Base-by-base conservation (phyloP, 2,888 invertebrate species). In the Dyspetes luteomarginatus region DNA sequence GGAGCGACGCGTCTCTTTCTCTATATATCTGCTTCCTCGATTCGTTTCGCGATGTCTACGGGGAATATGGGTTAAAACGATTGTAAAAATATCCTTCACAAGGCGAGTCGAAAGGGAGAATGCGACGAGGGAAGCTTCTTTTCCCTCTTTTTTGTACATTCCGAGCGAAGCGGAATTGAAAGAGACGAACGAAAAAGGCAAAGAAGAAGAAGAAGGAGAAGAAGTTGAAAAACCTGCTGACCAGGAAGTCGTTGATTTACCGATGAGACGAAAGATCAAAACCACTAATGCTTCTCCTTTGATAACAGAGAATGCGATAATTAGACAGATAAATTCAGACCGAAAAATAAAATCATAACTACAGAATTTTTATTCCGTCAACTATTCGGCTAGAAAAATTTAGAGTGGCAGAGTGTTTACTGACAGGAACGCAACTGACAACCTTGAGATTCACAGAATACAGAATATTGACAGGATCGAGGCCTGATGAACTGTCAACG, bases 1-100 rank as follows among this genome's bases (percentile, higher is more conserved):
- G 76, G 41, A 72, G 77, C 80, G 30, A 72, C 56, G 58, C 62
- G 45, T 65, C 52, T 73, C 52, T 12, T 22, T 58, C 45, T 65
- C 64, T 56, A 17, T 41, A 0, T 78, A 74, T 65, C 74, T 45
- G 52, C 50, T 55, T 45, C 81, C 62, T 28, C 73, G 74, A 81
- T 82, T 82, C 78, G 74, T 82, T 78, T 82, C 71, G 69, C 71
- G 67, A 78, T 78, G 78, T 82, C 82, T 81, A 78, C 82, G 78
- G 19, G 56, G 75, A 81, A 82, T 82, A 82, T 82, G 48, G 81
- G 82, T 83, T 79, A 79, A 83, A 78, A 68, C 71, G 62, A 78
- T 75, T 78, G 81, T 77, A 76, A 82, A 71, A 79, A 68, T 64
- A 75, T 71, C 58, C 71, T 43, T 65, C 28, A n/a, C n/a, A 12